These are phyloP conservation scores for Sebastes matsubarae DNA, from an alignment of 2,797 vertebrate genomes.

Conservation along the genomic window DNA sequence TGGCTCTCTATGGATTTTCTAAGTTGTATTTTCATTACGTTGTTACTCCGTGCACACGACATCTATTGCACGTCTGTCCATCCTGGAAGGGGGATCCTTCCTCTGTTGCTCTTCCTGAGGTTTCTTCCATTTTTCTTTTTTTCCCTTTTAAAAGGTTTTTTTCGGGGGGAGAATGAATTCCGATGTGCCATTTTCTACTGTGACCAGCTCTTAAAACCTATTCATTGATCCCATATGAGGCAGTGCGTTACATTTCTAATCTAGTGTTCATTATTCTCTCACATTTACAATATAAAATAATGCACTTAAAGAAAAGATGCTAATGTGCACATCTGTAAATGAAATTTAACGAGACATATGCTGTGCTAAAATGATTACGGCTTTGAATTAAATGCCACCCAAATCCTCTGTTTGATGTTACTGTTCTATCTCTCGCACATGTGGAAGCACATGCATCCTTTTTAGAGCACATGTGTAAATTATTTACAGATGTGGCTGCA, in stretches of 20 bases:
- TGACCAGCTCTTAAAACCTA: neutral
- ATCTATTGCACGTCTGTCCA: too few species aligned
- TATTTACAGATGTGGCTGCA: neutral
- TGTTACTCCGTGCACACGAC: too few species aligned
- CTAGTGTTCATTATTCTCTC: neutral
- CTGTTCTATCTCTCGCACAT: neutral
- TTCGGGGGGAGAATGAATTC: too few species aligned
- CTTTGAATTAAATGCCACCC: neutral
- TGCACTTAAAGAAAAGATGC: neutral
- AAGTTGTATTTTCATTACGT: too few species aligned
- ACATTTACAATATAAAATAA: neutral
- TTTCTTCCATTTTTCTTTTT: rapidly evolving
- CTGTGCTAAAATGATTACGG: neutral
- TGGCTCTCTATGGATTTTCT: too few species aligned
- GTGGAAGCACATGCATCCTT: neutral
- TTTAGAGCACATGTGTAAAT: neutral
- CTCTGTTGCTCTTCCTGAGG: too few species aligned
- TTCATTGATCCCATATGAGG: neutral
- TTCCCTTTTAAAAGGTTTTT: too few species aligned
- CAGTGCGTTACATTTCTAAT: neutral
- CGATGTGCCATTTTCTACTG: too few species aligned
- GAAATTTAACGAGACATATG: neutral
- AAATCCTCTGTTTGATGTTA: neutral
- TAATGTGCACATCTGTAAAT: neutral
- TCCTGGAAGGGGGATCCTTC: too few species aligned